Evolutionary conservation across 2,888 invertebrate species (phyloP), one percentile per base, ranked within the genome.

Genomic region (Macropis europaea): DNA sequence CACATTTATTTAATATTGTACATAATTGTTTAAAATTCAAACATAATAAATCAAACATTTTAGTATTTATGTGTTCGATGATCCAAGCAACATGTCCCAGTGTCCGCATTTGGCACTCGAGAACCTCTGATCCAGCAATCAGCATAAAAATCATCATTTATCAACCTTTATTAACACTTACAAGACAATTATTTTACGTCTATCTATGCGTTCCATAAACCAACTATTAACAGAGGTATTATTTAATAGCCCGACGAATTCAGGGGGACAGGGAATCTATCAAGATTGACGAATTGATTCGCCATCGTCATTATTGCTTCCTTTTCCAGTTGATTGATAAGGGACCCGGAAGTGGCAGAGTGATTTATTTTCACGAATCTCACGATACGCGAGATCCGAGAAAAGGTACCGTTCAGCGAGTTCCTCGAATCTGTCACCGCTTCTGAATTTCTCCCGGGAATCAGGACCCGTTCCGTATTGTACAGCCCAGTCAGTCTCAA

Each of bases 381-480:
- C 32, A n/a, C 15, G 30, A 30, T 13, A 17, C 11, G 13, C n/a
- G 22, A 15, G 4, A 22, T 19, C 22, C 22, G 13, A 50, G 4
- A 17, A 15, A 17, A 9, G 9, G 30, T 13, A 17, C n/a, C 36
- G 22, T n/a, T 9, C 22, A 5, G 50, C 45, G 2, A 13, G 9
- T n/a, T 6, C 26, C 40, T 57, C 38, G 38, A 36, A 47, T 40
- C 13, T n/a, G 19, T 15, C 11, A 24, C 17, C 22, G 26, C 22
- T 19, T 63, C n/a, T 24, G 13, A 60, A 72, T 66, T 75, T 77
- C 72, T 78, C 72, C 5, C 30, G 77, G 56, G 78, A 71, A 54
- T 61, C 34, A 36, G 34, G 19, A 24, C 30, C 6, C 24, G 13
- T 9, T 30, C 48, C 61, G n/a, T n/a, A n/a, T n/a, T n/a, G n/a